Base-by-base conservation (phyloP, 53 echinoderm and acorn worm genomes). In the Actinopyga echinites region DNA sequence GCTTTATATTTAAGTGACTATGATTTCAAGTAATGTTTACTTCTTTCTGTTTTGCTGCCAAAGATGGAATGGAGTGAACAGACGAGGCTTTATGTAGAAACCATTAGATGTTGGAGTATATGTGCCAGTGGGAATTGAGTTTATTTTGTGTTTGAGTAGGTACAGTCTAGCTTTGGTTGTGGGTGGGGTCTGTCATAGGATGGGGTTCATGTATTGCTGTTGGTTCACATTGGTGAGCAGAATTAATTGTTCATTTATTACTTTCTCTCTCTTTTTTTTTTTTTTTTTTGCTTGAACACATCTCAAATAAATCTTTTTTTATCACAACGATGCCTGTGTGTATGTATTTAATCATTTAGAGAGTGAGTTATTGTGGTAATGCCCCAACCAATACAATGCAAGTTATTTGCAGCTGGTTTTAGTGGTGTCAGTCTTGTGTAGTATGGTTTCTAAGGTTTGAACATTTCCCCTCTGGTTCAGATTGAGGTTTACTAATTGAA, bases 31-130 rank as follows among this genome's bases (percentile, higher is more conserved):
- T 49, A 21, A 22, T 74, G 0, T 74, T 26, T 42, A 40, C 42
- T 29, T n/a, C 29, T 78, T 78, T 78, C 55, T 78, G 57, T 52
- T 55, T 56, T 55, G 78, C 78, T 78, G 56, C 78, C 56, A 78
- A 75, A 78, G 78, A 78, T 52, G 30, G 54, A 33, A 12, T 26
- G 11, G 56, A 56, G 21, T 42, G 17, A 24, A 44, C 42, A 22
- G 42, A 42, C 24, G 71, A 71, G 20, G 71, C 43, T 28, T 24
- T 26, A 6, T 42, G 34, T 71, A 71, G 71, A 42, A 71, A 71
- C 45, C 13, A 71, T 40, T 71, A 63, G 63, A 63, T 31, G 13
- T 63, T 63, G 31, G 31, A 63, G 63, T 63, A 25, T 63, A 31
- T 63, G 4, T 63, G 1, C 62, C 31, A 31, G 8, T 28, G 63